phyloP scores from a whole-genome alignment of 2,888 invertebrate genomes.

The Cheilosia impressa region DNA sequence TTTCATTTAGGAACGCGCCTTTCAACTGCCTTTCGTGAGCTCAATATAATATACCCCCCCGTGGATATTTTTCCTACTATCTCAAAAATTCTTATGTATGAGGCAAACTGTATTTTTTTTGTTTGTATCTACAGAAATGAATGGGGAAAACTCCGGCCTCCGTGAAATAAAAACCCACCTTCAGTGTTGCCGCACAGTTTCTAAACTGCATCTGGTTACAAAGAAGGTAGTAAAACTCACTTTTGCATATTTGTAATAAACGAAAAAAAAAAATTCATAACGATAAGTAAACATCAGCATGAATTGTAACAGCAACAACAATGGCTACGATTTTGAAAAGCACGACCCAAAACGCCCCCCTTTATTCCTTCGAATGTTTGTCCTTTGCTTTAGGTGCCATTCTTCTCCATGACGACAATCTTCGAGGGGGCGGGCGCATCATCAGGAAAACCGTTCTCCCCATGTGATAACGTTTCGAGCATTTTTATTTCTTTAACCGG shows the following conservation, averaged over 20 bases:
- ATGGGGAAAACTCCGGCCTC: neutral
- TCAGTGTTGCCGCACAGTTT: neutral
- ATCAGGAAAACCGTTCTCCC: conserved; percentile 55
- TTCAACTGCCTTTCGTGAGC: no score
- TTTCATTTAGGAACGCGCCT: no score
- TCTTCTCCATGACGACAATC: conserved; percentile 18
- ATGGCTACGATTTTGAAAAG: conserved; percentile 56
- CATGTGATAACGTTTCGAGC: conserved; percentile 61
- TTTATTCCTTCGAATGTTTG: conserved; percentile 37
- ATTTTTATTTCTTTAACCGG: conserved; percentile 70
- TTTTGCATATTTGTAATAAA: conserved; percentile 56
- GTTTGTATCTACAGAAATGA: conserved; percentile 1
- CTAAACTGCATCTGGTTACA: neutral
- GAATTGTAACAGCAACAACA: conserved; percentile 42
- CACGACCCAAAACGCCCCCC: conserved; percentile 5
- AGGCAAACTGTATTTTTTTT: conserved; percentile 24
- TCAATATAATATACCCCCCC: no score
- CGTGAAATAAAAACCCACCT: conserved; percentile 19
- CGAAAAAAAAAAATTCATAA: conserved; percentile 33
- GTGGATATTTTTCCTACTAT: no score
- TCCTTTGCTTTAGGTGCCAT: conserved; percentile 40
- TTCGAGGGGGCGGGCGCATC: neutral
- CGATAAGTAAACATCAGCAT: conserved; percentile 33
- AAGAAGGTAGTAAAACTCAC: conserved; percentile 11
- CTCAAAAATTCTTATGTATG: neutral